Conservation (phyloP, 2,888 invertebrate genomes). For the Exocentrus adspersus region DNA sequence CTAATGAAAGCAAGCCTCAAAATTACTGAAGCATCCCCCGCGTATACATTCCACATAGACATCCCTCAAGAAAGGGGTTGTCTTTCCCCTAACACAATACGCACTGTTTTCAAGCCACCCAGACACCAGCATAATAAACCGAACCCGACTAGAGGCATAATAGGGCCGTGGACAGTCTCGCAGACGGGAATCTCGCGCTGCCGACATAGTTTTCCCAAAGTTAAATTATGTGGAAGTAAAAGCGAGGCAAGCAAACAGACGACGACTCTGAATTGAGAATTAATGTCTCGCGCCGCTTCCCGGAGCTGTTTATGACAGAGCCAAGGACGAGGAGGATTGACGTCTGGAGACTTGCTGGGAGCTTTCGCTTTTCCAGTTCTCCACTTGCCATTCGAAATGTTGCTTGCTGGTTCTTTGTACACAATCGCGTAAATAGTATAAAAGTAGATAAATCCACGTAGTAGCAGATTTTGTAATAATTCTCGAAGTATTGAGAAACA, state of each 20-base stretch:
- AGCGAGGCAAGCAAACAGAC: conserved; percentile 54
- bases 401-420: not conserved
- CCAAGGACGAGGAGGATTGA: conserved; percentile 18
- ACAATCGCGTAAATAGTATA: too few relatives aligned
- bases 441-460: too few relatives aligned
- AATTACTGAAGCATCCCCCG: not conserved
- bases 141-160: conserved; percentile 17
- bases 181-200: conserved; percentile 9
- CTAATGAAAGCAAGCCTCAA: not conserved
- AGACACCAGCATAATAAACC: conserved; percentile 16
- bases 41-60: not conserved
- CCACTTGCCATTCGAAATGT: not conserved
- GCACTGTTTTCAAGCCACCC: not conserved
- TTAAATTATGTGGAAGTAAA: conserved; percentile 56
- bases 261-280: conserved; percentile 53
- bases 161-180: conserved; percentile 14
- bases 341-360: not conserved
- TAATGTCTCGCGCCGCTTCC: conserved; percentile 52
- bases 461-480: too few relatives aligned
- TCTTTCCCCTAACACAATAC: not conserved
- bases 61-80: not conserved
- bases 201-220: conserved; percentile 18
- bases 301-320: conserved; percentile 51
- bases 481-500: too few relatives aligned
- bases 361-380: too few relatives aligned